phyloP scores from a whole-genome alignment of 2,888 invertebrate genomes.

The Stenoptilia bipunctidactyla region DNA sequence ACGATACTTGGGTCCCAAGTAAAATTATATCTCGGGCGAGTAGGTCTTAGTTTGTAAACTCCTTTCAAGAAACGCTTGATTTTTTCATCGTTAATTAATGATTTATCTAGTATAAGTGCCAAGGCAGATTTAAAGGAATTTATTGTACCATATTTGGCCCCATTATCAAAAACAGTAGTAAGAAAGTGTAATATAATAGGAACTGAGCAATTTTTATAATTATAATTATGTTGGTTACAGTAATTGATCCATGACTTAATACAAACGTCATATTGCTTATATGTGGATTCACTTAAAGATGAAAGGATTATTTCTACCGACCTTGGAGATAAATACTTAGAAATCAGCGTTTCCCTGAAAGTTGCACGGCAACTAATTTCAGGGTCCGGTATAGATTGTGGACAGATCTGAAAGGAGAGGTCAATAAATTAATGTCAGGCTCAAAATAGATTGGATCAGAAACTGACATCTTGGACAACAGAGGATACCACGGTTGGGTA shows the following conservation, averaged over 20 bases:
- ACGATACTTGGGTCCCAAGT: conserved; percentile 6
- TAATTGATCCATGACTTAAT: conserved; percentile 5
- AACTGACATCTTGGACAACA: conserved; percentile 14
- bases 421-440: conserved; percentile 4
- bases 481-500: conserved; percentile 23
- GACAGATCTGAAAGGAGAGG: conserved; percentile 7
- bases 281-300: conserved; percentile 5
- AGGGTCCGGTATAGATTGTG: conserved; percentile 8
- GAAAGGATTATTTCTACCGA: conserved; percentile 8
- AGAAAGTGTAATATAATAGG: conserved; percentile 6
- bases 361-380: conserved; percentile 5
- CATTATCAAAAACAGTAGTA: conserved; percentile 4
- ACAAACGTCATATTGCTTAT: conserved; percentile 9
- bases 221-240: conserved; percentile 3
- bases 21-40: conserved; percentile 4
- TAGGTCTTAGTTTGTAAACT: conserved; percentile 5
- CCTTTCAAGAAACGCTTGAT: conserved; percentile 3
- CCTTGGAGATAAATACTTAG: conserved; percentile 1
- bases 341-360: conserved; percentile 5
- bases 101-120: background rate
- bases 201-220: conserved; percentile 2
- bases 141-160: conserved; percentile 5
- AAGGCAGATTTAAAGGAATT: conserved; percentile 2
- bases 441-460: conserved; percentile 9
- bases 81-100: background rate